phyloP scores from a whole-genome alignment of 1,140 invertebrate species.

The Anoplophora glabripennis region DNA sequence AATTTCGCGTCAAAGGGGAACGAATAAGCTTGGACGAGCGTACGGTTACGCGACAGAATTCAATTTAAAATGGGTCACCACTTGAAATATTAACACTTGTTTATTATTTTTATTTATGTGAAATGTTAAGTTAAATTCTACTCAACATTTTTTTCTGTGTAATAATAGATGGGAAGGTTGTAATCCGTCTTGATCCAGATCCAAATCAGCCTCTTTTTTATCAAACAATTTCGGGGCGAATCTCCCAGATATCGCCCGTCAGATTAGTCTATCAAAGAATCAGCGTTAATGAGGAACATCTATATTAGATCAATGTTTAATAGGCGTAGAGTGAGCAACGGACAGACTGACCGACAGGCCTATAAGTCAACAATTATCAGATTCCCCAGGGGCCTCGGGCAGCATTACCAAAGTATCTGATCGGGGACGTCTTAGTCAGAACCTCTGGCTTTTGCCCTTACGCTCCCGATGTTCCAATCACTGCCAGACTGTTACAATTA shows the following conservation, averaged over 20 bases:
- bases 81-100: no score
- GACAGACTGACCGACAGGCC: conserved; percentile 38
- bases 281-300: conserved; percentile 29
- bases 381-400: conserved; percentile 32
- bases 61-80: no score
- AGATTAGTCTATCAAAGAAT: conserved; percentile 12
- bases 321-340: conserved; percentile 19
- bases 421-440: conserved; percentile 13
- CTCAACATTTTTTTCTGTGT: no score
- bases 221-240: no score
- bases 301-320: conserved; percentile 35
- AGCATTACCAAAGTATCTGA: conserved; percentile 19
- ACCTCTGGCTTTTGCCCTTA: conserved; percentile 6
- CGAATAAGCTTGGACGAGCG: no score
- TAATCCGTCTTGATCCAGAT: no score
- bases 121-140: no score
- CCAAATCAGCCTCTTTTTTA: no score
- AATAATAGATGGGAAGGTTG: no score
- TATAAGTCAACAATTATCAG: conserved; percentile 47
- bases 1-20: conserved; percentile 13
- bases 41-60: no score
- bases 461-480: conserved; percentile 12
- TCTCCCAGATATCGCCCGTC: conserved; percentile 6
- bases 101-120: no score
- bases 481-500: conserved; percentile 15